Evolutionary conservation across 2,113 vertebrate genomes (phyloP), one percentile per base, ranked within the genome.

Genomic region (Todiramphus chloris): DNA sequence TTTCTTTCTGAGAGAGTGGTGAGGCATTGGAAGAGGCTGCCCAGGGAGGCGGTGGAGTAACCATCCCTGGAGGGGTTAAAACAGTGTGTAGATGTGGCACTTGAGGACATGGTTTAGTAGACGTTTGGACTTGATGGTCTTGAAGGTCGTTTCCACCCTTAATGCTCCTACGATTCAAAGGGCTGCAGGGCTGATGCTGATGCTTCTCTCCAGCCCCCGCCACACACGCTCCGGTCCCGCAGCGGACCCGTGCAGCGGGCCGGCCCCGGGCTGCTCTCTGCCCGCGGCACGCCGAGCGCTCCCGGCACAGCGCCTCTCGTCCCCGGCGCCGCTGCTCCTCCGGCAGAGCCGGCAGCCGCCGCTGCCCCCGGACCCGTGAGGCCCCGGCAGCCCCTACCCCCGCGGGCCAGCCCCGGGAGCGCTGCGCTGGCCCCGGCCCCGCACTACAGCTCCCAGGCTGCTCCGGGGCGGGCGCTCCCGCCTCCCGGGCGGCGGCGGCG

Each of bases 361-460:
- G 48, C 35, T 18, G 24, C 25, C 60, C 21, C 59, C 19, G 21
- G 21, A 50, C 21, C 48, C 48, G 48, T 50, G 48, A 50, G 46
- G 46, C 41, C 41, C 46, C 46, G 8, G 19, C 46, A 48, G 19
- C 46, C 46, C 18, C 46, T 21, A 23, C 21, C 48, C 20, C 48
- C 48, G 48, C 48, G 48, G 48, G 48, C 48, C 48, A 12, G 21
- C 25, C 39, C 63, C 18, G 63, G 51, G 51, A 24, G 51, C 8
- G 14, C 51, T 13, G 63, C 18, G 31, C 39, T 63, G 60, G 39
- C 11, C n/a, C 17, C 21, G 11, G 63, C 9, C 43, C 5, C 46
- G 31, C 44, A 13, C 84, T 60, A 75, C 93, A 51, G 66, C 56
- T 94, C 93, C 93, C 93, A 83, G 79, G 13, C 43, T 91, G 88